Percentiles rank a stretch among this genome's conserved stretches.
Conservation (phyloP, 1,140 invertebrate genomes). For the Gryon sp. region DNA sequence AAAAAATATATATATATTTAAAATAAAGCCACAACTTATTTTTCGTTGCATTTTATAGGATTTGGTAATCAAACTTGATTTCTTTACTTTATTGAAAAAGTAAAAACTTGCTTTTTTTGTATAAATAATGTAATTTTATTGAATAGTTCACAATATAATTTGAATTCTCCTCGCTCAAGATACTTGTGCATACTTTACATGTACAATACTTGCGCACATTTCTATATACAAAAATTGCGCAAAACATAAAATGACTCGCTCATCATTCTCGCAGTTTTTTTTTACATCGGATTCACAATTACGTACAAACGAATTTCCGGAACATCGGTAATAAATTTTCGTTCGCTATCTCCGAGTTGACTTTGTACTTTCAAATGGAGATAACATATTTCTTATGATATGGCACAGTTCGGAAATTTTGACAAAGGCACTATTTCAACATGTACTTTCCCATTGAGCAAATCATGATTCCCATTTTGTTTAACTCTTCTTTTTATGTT, state of each 20-base stretch:
- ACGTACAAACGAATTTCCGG: constrained; percentile 45
- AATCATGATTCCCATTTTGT: constrained; percentile 11
- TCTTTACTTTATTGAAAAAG: neutral
- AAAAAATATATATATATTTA: no score
- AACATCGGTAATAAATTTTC: constrained; percentile 10
- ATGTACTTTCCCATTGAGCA: constrained; percentile 32
- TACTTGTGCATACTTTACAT: constrained; percentile 35
- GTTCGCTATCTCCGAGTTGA: neutral
- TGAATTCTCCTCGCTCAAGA: constrained; percentile 44
- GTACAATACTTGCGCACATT: constrained; percentile 27
- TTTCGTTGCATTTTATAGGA: no score
- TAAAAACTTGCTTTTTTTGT: constrained; percentile 17
- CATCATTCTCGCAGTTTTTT: constrained; percentile 32
- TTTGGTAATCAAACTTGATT: neutral
- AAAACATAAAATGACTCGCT: constrained; percentile 43
- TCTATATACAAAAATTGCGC: constrained; percentile 54
- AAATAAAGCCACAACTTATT: no score
- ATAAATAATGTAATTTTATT: constrained; percentile 68
- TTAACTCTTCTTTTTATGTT: neutral
- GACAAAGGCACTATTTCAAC: constrained; percentile 35
- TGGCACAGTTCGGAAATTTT: constrained; percentile 48
- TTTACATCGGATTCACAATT: constrained; percentile 43
- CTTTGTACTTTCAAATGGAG: neutral
- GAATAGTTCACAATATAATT: constrained; percentile 56
- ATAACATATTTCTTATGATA: constrained; percentile 6